These are phyloP conservation scores for Pilophorus perplexus DNA, from an alignment of 2,888 invertebrate genomes.

Conservation along the genomic window DNA sequence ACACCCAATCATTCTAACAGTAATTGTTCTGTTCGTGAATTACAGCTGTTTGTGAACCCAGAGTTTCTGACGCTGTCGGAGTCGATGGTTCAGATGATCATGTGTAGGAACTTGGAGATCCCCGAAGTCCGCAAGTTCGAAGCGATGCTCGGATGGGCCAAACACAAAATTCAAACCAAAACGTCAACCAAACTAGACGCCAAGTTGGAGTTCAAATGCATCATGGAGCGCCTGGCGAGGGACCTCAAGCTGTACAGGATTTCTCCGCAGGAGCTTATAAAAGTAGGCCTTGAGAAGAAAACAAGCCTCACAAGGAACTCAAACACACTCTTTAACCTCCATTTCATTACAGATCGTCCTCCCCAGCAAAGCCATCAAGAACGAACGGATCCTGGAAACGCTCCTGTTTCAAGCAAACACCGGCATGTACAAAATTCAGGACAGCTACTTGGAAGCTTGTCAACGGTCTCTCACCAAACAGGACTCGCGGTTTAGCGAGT, in stretches of 20 bases:
- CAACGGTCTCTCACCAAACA: constrained; percentile 83
- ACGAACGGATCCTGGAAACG: constrained; percentile 87
- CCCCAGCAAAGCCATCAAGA: constrained; percentile 88
- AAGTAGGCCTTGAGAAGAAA: constrained; percentile 56
- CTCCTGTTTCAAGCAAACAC: constrained; percentile 90
- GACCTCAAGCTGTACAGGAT: constrained; percentile 87
- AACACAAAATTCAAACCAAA: constrained; percentile 72
- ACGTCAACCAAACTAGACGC: constrained; percentile 78
- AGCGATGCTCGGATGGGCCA: constrained; percentile 88
- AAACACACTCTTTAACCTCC: too few relatives aligned
- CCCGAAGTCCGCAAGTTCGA: constrained; percentile 88
- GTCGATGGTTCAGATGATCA: constrained; percentile 70
- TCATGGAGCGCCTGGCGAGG: constrained; percentile 85
- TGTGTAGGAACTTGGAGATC: constrained; percentile 76
- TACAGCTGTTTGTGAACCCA: constrained; percentile 69
- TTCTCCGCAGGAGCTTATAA: constrained; percentile 87
- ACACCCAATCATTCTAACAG: too few relatives aligned
- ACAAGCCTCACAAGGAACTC: too few relatives aligned
- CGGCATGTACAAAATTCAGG: constrained; percentile 88
- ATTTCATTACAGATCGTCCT: constrained; percentile 66
- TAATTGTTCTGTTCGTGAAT: neutral
- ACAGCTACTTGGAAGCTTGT: constrained; percentile 81
- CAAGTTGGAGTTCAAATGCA: constrained; percentile 85
- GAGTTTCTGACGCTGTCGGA: constrained; percentile 87
- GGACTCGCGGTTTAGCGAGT: constrained; percentile 80